These are phyloP conservation scores for Galerucella pusilla DNA, from an alignment of 2,888 invertebrate genomes.

Conservation along the genomic window DNA sequence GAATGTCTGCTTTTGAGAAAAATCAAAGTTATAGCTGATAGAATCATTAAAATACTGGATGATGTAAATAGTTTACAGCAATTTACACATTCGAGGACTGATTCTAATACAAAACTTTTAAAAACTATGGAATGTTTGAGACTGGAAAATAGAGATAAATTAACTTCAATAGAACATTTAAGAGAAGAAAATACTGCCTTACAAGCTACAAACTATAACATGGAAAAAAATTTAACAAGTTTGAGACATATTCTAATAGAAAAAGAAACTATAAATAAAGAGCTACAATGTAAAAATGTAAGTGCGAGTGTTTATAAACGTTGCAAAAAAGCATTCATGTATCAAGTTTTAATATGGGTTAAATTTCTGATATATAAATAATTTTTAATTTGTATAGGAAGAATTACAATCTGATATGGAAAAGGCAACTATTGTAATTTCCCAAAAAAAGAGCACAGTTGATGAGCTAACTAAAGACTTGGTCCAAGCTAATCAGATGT, in stretches of 20 bases:
- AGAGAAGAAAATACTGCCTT: constrained; percentile 55
- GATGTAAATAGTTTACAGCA: constrained; percentile 55
- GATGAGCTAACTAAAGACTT: constrained; percentile 62
- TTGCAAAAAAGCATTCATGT: too few relatives aligned
- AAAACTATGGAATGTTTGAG: constrained; percentile 57
- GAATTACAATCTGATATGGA: constrained; percentile 59
- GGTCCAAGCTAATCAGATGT: constrained; percentile 62
- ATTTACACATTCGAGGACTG: constrained; percentile 52
- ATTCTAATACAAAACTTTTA: constrained; percentile 52
- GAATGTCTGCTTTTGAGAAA: constrained; percentile 41
- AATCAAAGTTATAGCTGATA: constrained; percentile 46
- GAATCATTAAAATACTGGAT: constrained; percentile 51
- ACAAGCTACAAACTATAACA: constrained; percentile 47
- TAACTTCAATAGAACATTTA: constrained; percentile 52
- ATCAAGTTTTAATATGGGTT: neutral
- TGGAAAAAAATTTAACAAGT: constrained; percentile 52
- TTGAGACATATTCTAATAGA: constrained; percentile 45
- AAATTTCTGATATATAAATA: neutral
- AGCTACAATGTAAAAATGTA: constrained; percentile 56
- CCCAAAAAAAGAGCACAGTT: constrained; percentile 59
- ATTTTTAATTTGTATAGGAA: constrained; percentile 47
- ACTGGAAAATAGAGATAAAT: constrained; percentile 54
- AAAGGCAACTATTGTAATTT: constrained; percentile 59
- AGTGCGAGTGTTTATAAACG: constrained; percentile 23
- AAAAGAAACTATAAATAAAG: constrained; percentile 48